Base-by-base conservation (phyloP, 2,113 vertebrate species). In the Elephas maximus region DNA sequence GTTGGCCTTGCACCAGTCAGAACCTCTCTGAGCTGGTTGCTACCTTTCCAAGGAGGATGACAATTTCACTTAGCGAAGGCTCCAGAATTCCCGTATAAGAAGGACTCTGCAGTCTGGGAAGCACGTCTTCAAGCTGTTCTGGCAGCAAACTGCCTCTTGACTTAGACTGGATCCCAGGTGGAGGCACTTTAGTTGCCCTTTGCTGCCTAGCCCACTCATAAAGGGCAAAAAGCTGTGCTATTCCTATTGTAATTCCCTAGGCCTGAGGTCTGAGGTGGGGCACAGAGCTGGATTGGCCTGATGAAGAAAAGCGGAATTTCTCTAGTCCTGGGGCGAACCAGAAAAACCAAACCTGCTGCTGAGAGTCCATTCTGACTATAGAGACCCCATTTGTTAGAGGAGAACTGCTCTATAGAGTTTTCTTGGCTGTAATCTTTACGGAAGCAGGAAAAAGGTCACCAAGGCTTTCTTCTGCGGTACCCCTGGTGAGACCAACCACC, bases 161-260 rank as follows among this genome's bases (percentile, higher is more conserved):
- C 5, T 44, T 60, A 21, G 9, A 26, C 17, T 65, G 44, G 41
- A 5, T 41, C 5, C 8, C 2, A 11, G 77, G 20, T 33, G 28
- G 0, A 0, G 6, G 2, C 2, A 1, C 2, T 33, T 62, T 5
- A 28, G 41, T 17, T 26, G 71, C 6, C 15, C 33, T 44, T 0
- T 5, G 77, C 71, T 28, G 48, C 37, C 26, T 57, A 14, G 37
- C 1, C 6, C 14, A 24, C 48, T 77, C 26, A 0, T 1, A 26
- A 5, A 77, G 81, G 60, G 5, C 10, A 33, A 44, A 60, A 5
- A 3, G 30, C 8, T 67, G 4, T 20, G 6, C 51, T 10, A 0
- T 18, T 53, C 30, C 48, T 4, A 0, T 1, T 17, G 8, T 6
- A 24, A n/a, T 44, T 83, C 48, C 21, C 69, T 15, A 10, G 33